These are phyloP conservation scores for Bothrops jararaca DNA, from an alignment of 2,113 vertebrate genomes.

Conservation along the genomic window DNA sequence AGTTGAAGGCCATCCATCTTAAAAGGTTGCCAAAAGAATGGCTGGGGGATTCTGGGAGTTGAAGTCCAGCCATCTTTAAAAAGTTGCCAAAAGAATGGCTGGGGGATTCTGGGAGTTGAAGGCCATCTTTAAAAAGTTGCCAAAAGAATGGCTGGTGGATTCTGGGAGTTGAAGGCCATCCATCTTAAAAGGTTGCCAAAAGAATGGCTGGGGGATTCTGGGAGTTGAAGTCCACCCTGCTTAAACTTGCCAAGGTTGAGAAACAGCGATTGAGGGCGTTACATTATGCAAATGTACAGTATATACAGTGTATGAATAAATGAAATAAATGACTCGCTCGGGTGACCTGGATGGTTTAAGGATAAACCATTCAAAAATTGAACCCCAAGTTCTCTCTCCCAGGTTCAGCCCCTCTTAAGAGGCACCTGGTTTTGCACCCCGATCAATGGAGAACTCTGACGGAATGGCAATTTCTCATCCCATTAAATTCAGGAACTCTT, in stretches of 20 bases:
- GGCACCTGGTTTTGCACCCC: neutral
- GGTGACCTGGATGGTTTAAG: neutral
- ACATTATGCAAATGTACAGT: neutral
- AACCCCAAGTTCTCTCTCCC: neutral
- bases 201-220: neutral
- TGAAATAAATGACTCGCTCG: neutral
- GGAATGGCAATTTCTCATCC: no score
- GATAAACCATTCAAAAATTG: neutral
- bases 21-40: no score
- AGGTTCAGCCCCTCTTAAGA: neutral
- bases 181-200: fast-evolving
- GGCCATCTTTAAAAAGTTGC: fast-evolving
- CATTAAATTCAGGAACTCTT: no score
- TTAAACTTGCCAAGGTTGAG: no score
- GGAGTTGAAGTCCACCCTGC: neutral
- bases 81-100: no score
- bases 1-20: no score
- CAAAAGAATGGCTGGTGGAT: neutral
- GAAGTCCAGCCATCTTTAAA: no score
- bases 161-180: neutral
- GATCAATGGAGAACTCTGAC: neutral
- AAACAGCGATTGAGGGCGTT: neutral
- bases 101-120: neutral
- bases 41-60: no score
- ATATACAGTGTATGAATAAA: neutral